Conservation (phyloP, 2,888 invertebrate genomes). For the Drosophila gaucha region DNA sequence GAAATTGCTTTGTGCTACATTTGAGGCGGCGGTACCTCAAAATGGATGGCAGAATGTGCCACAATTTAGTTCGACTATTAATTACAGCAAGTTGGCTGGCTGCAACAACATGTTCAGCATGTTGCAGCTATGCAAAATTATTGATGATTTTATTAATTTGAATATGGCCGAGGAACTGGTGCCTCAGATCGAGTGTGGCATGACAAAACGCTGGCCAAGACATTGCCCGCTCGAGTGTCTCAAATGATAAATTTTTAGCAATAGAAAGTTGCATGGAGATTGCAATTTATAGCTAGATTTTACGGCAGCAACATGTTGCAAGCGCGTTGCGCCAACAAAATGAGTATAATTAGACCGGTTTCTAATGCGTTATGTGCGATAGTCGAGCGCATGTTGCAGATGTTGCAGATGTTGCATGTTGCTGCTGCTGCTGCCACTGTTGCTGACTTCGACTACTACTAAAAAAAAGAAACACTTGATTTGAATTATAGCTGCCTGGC, state of each 20-base stretch:
- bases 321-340: slow-evolving; percentile 66
- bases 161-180: slow-evolving; percentile 72
- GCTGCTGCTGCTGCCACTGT: slow-evolving; percentile 39
- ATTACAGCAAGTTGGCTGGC: slow-evolving; percentile 68
- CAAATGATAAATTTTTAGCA: slow-evolving; percentile 76
- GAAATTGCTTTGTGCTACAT: slow-evolving; percentile 80
- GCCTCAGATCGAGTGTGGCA: slow-evolving; percentile 16
- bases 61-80: slow-evolving; percentile 79
- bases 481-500: slow-evolving; percentile 78
- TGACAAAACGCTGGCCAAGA: slow-evolving; percentile 73
- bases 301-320: slow-evolving; percentile 71
- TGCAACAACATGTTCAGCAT: slow-evolving; percentile 61
- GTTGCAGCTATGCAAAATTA: slow-evolving; percentile 64
- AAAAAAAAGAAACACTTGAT: slow-evolving; percentile 56
- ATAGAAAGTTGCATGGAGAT: slow-evolving; percentile 81
- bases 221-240: slow-evolving; percentile 43
- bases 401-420: slow-evolving; percentile 57
- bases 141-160: slow-evolving; percentile 81
- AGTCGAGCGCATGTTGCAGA: slow-evolving; percentile 35
- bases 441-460: slow-evolving; percentile 7
- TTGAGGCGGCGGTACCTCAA: slow-evolving; percentile 62
- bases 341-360: slow-evolving; percentile 83
- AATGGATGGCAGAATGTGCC: slow-evolving; percentile 74
- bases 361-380: slow-evolving; percentile 68
- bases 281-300: slow-evolving; percentile 76